Evolutionary conservation across 2,113 vertebrate genomes (phyloP).

Genomic region (Tachysurus fulvidraco): DNA sequence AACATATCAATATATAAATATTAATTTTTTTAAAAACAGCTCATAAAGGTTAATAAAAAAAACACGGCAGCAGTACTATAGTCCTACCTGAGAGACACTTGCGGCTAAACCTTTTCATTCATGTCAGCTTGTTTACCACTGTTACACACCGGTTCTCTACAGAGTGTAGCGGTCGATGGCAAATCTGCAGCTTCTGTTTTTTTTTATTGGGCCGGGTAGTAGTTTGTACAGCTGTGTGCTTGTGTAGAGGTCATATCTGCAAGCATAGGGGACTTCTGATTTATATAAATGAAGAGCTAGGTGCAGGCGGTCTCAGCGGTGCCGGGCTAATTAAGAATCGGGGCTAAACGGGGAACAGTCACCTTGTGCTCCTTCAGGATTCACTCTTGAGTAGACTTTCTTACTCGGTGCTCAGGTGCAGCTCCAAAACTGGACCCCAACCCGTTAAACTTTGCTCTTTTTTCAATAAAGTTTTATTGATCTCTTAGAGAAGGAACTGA

Average conservation of each 20-base stretch:
- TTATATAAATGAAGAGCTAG: slow-evolving; percentile 55
- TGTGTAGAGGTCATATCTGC: slow-evolving; percentile 52
- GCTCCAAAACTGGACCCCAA: slow-evolving; percentile 18
- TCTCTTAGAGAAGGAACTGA: slow-evolving; percentile 22
- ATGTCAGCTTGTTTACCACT: background rate
- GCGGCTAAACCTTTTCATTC: slow-evolving; percentile 12
- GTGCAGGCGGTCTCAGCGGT: slow-evolving; percentile 49
- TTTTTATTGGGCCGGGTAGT: slow-evolving; percentile 19
- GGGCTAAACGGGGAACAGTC: slow-evolving; percentile 60
- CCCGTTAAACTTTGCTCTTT: slow-evolving; percentile 32
- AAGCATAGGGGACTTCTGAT: slow-evolving; percentile 44
- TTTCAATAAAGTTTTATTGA: slow-evolving; percentile 43
- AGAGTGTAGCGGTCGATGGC: background rate
- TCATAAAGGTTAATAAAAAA: slow-evolving; percentile 18
- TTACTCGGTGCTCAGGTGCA: slow-evolving; percentile 29
- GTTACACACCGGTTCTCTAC: background rate
- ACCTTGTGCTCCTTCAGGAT: slow-evolving; percentile 56
- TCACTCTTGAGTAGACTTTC: slow-evolving; percentile 34
- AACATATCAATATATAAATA: background rate
- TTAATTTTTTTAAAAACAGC: background rate
- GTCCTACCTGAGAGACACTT: background rate
- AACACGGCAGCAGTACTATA: background rate
- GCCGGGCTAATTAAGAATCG: slow-evolving; percentile 55
- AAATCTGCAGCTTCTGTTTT: slow-evolving; percentile 5
- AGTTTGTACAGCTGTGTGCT: slow-evolving; percentile 40